Percentiles rank a stretch among this genome's conserved stretches.
phyloP scores from a whole-genome alignment of 2,113 vertebrate genomes.

The Ciconia boyciana region DNA sequence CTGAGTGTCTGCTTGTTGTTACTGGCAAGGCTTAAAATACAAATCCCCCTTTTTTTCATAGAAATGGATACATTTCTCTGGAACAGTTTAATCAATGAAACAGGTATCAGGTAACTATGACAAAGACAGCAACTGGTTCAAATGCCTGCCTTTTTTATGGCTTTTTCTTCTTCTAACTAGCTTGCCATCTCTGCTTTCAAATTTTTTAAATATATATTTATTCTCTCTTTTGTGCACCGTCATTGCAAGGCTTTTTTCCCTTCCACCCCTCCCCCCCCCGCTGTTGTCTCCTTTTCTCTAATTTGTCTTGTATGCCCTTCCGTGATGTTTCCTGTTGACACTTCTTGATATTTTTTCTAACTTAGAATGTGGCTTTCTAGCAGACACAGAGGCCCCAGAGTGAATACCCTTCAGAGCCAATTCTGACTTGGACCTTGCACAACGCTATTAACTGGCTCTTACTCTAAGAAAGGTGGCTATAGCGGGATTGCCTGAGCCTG shows the following conservation, averaged over 20 bases:
- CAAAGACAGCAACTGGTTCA: neutral
- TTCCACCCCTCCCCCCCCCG: neutral
- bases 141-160: neutral
- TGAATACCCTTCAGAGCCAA: conserved; percentile 70
- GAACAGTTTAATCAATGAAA: conserved; percentile 55
- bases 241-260: neutral
- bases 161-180: neutral
- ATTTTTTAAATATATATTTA: conserved; percentile 14
- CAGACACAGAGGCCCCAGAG: conserved; percentile 78
- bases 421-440: conserved; percentile 68
- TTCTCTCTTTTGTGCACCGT: conserved; percentile 2
- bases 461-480: conserved; percentile 72
- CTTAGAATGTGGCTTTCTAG: conserved; percentile 75
- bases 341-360: conserved; percentile 66
- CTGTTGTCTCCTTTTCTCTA: conserved; percentile 55
- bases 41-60: conserved; percentile 30
- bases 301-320: conserved; percentile 68
- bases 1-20: conserved; percentile 49
- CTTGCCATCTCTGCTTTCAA: conserved; percentile 3
- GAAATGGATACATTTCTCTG: conserved; percentile 30
- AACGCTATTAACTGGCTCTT: conserved; percentile 62
- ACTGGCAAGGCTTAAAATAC: conserved; percentile 32
- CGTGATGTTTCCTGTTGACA: conserved; percentile 76
- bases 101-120: conserved; percentile 60
- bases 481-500: conserved; percentile 56